Evolutionary conservation across 2,797 vertebrate species (phyloP).

Genomic region (Potorous gilbertii): DNA sequence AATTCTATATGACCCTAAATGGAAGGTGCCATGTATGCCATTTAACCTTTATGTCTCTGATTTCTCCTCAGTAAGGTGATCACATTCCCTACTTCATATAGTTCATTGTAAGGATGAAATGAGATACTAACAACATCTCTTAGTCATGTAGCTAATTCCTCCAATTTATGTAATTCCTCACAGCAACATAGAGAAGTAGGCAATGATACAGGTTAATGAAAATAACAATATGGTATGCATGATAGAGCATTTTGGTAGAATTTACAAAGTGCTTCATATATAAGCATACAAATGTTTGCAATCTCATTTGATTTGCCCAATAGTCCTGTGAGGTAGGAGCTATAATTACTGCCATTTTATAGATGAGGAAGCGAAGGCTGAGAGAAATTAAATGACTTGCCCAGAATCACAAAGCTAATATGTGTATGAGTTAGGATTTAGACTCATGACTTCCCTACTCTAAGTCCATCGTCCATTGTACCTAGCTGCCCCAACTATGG

Average conservation of each 20-base stretch:
- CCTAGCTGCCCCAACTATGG: background rate
- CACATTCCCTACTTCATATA: background rate
- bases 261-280: background rate
- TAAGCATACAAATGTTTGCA: background rate
- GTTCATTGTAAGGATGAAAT: background rate
- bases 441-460: background rate
- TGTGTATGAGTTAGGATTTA: background rate
- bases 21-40: background rate
- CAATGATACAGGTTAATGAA: background rate
- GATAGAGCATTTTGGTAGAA: background rate
- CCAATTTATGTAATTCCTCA: background rate
- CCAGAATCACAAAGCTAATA: background rate
- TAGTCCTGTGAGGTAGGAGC: background rate
- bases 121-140: background rate
- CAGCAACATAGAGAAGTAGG: background rate
- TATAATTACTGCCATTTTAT: background rate
- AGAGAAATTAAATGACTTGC: background rate
- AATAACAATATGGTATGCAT: background rate
- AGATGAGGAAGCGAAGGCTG: background rate
- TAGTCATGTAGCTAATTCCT: background rate
- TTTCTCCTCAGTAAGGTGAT: background rate
- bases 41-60: background rate
- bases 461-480: background rate
- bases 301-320: background rate
- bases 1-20: background rate